Base-by-base conservation (phyloP, 1,140 invertebrate species). In the Tetraneura akinire region DNA sequence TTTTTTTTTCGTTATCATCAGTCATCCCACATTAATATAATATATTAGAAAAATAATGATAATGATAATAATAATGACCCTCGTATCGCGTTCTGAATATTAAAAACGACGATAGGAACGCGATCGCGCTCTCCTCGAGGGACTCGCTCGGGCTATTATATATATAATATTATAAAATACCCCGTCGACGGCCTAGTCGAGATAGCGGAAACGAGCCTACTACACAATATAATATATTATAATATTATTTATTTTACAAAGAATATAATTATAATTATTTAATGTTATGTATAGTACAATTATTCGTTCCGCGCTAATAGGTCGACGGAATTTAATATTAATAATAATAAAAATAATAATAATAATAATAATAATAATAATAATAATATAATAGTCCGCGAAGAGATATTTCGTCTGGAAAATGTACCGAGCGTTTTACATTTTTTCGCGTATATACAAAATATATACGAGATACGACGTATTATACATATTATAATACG, bases 21-120 rank as follows among this genome's bases (percentile, higher is more conserved):
- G 45, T 68, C 66, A 16, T 47, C 21, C 42, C 66, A 26, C 66
- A 68, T 68, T 68, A 47, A 68, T 68, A 47, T n/a, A n/a, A n/a
- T n/a, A n/a, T n/a, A n/a, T n/a, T n/a, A n/a, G 16, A 47, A 37
- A 37, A 37, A 37, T 37, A 37, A 37, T n/a, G n/a, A n/a, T n/a
- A 37, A 37, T 37, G 8, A 37, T 37, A 37, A 68, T 68, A 68
- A 68, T 26, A 21, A 13, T 47, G n/a, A 26, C 66, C 66, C 66
- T 47, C n/a, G 42, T 47, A 37, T 47, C n/a, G 42, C 26, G 66
- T 4, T 37, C 32, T 37, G 37, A 68, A 68, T 68, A 68, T 68
- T 68, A 68, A 45, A 47, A 68, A 21, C n/a, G n/a, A n/a, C n/a
- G n/a, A n/a, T n/a, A n/a, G 16, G 13, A 68, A 45, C 32, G 37